Evolutionary conservation across 2,113 vertebrate genomes (phyloP), one percentile per base, ranked within the genome.

Genomic region (Acanthisitta chloris): DNA sequence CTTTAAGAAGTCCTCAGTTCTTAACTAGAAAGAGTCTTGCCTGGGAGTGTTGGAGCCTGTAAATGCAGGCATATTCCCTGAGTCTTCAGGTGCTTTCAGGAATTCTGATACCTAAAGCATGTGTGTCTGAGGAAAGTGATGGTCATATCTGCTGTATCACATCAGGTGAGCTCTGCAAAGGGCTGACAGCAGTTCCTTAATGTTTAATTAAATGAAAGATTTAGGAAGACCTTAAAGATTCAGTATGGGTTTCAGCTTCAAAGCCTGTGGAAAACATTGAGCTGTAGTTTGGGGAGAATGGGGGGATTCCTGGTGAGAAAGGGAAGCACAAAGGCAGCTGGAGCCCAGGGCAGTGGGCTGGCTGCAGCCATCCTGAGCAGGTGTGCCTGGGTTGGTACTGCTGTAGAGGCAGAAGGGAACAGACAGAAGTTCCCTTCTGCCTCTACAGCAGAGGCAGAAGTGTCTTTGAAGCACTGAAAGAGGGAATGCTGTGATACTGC

Each of bases 301-400:
- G n/a, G n/a, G n/a, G n/a, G 19, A 42, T 28, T 67, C 7, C 6
- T 33, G 14, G 19, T 20, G 43, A 59, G 24, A 29, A 7, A 3
- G 10, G 1, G 1, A 10, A 45, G 10, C 11, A 10, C 2, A 2
- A 2, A 16, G 20, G 14, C 17, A n/a, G 11, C 9, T 33, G 4
- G 34, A 36, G 46, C 31, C 40, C 6, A n/a, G 55, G n/a, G 55
- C 55, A n/a, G 19, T n/a, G 31, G 49, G 26, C 52, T 54, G 52
- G 29, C 29, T n/a, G 31, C 29, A 54, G 52, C 16, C 16, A 31
- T 18, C 52, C 31, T 55, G 29, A 18, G 29, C 17, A 20, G 31
- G 31, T 34, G 14, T 13, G 21, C 5, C 16, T 5, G 57, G 24
- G 24, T 36, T 36, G 42, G 21, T 31, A 3, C 13, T 14, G 7